These are phyloP conservation scores for Tympanuchus pallidicinctus DNA, from an alignment of 2,113 vertebrate genomes.

Conservation along the genomic window DNA sequence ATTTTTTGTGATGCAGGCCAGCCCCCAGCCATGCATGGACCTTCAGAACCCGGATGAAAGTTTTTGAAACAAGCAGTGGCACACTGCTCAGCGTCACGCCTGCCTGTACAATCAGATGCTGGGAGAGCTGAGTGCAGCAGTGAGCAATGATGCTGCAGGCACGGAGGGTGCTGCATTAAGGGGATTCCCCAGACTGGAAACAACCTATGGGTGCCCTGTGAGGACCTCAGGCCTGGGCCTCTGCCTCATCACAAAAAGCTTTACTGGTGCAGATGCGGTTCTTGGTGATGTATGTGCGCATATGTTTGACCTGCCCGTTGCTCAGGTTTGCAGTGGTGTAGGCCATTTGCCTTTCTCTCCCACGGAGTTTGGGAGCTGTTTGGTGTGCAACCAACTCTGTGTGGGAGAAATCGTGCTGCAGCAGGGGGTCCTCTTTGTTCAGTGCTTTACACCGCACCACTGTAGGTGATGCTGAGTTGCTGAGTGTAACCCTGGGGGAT, in stretches of 20 bases:
- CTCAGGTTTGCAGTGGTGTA: background rate
- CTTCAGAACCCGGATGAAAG: background rate
- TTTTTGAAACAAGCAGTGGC: background rate
- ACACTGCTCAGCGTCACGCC: accelerated
- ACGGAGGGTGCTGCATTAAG: background rate
- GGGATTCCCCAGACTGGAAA: background rate
- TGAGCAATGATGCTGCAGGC: accelerated
- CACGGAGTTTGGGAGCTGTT: background rate
- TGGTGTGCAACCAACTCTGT: background rate
- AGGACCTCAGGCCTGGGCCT: background rate
- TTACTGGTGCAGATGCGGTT: background rate
- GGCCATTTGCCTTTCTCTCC: background rate
- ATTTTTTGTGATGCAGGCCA: background rate
- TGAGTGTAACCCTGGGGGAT: accelerated
- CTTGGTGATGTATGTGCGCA: background rate
- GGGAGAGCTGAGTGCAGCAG: background rate
- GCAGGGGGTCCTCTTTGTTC: background rate
- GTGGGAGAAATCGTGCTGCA: background rate
- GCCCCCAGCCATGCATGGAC: background rate
- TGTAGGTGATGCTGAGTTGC: background rate
- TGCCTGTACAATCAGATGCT: background rate
- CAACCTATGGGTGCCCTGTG: background rate
- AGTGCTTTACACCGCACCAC: accelerated
- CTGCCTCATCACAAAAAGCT: background rate
- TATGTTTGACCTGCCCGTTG: background rate